phyloP scores from a whole-genome alignment of 2,888 invertebrate species.

The Synanthedon vespiformis region DNA sequence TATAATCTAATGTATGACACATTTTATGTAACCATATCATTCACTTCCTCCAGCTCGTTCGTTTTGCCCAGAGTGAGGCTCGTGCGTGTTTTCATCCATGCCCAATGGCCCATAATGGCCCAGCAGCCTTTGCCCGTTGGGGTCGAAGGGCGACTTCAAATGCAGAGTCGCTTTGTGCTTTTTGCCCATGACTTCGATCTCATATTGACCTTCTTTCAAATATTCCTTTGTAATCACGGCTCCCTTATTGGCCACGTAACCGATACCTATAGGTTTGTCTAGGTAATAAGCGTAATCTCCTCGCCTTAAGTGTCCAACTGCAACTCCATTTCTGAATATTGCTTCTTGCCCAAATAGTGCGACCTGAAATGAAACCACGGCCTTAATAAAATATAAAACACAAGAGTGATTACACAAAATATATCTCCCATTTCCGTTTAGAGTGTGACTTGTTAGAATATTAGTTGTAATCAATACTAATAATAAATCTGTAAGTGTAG shows the following conservation, averaged over 20 bases:
- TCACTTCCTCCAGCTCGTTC: constrained; percentile 62
- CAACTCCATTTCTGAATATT: constrained; percentile 80
- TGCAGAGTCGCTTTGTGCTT: constrained; percentile 78
- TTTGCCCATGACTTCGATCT: constrained; percentile 84
- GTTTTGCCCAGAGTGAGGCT: constrained; percentile 58
- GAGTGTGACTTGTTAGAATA: too few relatives aligned
- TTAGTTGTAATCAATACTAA: too few relatives aligned
- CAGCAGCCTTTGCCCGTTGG: constrained; percentile 77
- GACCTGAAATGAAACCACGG: constrained; percentile 39
- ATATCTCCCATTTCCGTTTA: too few relatives aligned
- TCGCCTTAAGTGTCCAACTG: constrained; percentile 84
- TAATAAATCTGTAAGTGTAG: too few relatives aligned
- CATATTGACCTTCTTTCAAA: constrained; percentile 78
- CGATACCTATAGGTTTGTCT: constrained; percentile 69
- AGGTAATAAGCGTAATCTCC: constrained; percentile 80
- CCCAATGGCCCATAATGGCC: constrained; percentile 73
- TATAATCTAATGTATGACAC: too few relatives aligned
- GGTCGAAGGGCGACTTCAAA: constrained; percentile 85
- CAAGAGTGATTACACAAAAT: too few relatives aligned
- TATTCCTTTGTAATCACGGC: constrained; percentile 74
- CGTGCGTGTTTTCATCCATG: constrained; percentile 51
- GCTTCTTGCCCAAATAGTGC: constrained; percentile 90
- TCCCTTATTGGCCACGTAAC: constrained; percentile 72
- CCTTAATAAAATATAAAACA: too few relatives aligned
- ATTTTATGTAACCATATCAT: constrained; percentile 28